Evolutionary conservation across 2,888 invertebrate species (phyloP).

Genomic region (Acronicta alni): DNA sequence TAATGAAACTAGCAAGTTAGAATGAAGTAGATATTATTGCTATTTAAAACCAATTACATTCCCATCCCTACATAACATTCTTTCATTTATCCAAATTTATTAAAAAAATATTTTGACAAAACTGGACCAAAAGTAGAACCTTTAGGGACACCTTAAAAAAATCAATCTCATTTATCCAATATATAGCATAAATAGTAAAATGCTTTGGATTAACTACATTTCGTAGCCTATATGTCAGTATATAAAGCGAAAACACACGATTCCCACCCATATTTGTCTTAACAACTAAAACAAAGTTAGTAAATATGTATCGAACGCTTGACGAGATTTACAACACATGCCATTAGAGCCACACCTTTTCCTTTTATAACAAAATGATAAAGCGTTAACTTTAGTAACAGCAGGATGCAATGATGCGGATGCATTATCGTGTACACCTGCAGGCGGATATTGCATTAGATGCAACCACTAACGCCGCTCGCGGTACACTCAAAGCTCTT

Average conservation of each 20-base stretch:
- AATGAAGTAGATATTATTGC: no score
- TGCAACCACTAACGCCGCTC: slow-evolving; percentile 71
- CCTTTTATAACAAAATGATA: slow-evolving; percentile 47
- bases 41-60: no score
- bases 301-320: slow-evolving; percentile 28
- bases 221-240: not conserved
- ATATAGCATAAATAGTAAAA: not conserved
- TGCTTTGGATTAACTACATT: not conserved
- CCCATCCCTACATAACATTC: no score
- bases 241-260: not conserved
- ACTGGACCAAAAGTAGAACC: slow-evolving; percentile 14
- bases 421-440: slow-evolving; percentile 78
- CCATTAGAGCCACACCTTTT: slow-evolving; percentile 40
- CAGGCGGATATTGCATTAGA: slow-evolving; percentile 84
- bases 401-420: slow-evolving; percentile 68
- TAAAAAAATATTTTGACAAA: no score
- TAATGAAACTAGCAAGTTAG: not conserved
- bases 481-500: slow-evolving; percentile 66
- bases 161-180: accelerated
- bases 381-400: slow-evolving; percentile 46
- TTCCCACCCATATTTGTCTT: not conserved
- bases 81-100: no score
- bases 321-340: slow-evolving; percentile 20
- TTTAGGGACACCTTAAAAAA: slow-evolving; percentile 2
- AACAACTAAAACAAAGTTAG: not conserved